Percentiles rank a stretch among this genome's conserved stretches.
These are phyloP conservation scores for Venusia cambrica DNA, from an alignment of 2,888 invertebrate species.

Conservation along the genomic window DNA sequence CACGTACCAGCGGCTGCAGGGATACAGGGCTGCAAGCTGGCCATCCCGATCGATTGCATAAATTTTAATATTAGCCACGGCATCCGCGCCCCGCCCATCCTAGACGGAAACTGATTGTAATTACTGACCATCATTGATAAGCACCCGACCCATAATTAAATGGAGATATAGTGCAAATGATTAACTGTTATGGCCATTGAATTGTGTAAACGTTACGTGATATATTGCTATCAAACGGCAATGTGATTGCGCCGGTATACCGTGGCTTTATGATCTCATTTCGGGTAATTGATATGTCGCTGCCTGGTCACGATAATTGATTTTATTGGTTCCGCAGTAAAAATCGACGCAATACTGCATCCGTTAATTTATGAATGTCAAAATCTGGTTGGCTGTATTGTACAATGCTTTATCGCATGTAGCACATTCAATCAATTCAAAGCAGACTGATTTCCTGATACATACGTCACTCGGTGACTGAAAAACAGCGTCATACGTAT, in stretches of 20 bases:
- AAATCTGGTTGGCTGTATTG: too few relatives aligned
- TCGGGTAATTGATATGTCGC: conserved; percentile 30
- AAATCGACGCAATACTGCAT: conserved; percentile 14
- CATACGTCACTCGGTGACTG: too few relatives aligned
- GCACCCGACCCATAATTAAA: conserved; percentile 48
- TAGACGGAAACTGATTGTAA: conserved; percentile 35
- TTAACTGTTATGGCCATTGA: conserved; percentile 33
- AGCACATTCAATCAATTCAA: too few relatives aligned
- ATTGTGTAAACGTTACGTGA: conserved; percentile 33
- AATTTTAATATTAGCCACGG: conserved; percentile 55
- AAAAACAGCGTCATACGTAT: too few relatives aligned
- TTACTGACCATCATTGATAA: conserved; percentile 56
- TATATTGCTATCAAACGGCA: conserved; percentile 31
- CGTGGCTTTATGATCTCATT: conserved; percentile 31
- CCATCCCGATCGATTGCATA: conserved; percentile 58
- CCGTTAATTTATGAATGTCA: conserved; percentile 1
- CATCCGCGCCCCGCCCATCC: conserved; percentile 23
- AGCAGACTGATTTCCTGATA: too few relatives aligned
- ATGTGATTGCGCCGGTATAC: conserved; percentile 29
- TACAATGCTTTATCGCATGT: too few relatives aligned
- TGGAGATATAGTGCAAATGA: conserved; percentile 39
- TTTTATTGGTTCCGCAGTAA: conserved; percentile 26
- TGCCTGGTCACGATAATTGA: conserved; percentile 26
- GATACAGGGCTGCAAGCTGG: conserved; percentile 46
- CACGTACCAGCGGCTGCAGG: conserved; percentile 44